Evolutionary conservation across 2,113 vertebrate genomes (phyloP).

Genomic region (Charadrius vociferus): DNA sequence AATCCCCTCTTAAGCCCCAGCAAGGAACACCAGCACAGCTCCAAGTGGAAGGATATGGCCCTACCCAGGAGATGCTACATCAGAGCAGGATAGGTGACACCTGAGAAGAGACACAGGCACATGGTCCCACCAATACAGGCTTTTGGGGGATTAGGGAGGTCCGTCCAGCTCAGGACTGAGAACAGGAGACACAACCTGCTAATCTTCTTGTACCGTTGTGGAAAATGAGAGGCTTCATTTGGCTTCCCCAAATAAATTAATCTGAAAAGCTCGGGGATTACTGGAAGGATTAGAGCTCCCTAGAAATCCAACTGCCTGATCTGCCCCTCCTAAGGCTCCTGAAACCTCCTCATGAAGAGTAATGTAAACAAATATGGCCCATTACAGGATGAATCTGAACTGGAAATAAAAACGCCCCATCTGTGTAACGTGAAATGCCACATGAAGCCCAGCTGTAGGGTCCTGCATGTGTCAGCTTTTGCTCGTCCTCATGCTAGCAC

Average conservation of each 20-base stretch:
- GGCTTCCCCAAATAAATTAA: background rate
- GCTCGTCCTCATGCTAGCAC: background rate
- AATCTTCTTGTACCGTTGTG: background rate
- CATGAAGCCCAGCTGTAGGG: background rate
- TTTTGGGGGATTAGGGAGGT: background rate
- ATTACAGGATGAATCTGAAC: background rate
- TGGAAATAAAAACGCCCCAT: background rate
- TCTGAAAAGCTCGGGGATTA: background rate
- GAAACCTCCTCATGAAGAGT: background rate
- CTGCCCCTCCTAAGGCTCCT: background rate
- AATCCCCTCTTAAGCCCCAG: background rate
- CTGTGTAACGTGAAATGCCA: rapidly evolving
- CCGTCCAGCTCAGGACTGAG: background rate
- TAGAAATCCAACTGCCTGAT: background rate
- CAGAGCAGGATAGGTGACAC: background rate
- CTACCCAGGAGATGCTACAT: background rate
- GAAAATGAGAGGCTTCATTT: background rate
- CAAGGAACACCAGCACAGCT: background rate
- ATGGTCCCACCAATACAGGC: rapidly evolving
- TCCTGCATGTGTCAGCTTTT: background rate
- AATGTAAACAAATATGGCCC: background rate
- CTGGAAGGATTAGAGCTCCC: background rate
- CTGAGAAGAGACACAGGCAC: background rate
- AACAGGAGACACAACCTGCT: background rate
- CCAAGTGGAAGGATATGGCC: background rate